Percentiles rank a stretch among this genome's conserved stretches.
Conservation (phyloP, 2,797 vertebrate species). For the Schizopygopsis pylzovi region DNA sequence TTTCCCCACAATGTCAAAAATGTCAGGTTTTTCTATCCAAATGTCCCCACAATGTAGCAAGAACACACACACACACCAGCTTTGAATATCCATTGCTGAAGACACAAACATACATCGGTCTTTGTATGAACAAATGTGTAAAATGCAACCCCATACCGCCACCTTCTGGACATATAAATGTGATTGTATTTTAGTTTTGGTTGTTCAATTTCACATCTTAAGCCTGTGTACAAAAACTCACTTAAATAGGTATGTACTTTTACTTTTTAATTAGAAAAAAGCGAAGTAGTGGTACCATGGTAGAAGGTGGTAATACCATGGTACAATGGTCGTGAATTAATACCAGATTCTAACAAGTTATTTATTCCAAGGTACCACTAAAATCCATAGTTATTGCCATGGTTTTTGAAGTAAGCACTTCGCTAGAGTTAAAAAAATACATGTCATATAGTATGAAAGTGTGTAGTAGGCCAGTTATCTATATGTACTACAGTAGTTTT, state of each 20-base stretch:
- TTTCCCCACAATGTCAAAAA: too few species aligned
- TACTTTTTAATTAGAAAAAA: constrained; percentile 62
- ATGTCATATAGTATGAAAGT: background rate
- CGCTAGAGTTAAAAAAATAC: background rate
- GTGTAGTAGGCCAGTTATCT: too few species aligned
- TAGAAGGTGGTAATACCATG: background rate
- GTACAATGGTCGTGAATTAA: background rate
- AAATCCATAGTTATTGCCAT: background rate
- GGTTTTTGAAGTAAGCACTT: background rate
- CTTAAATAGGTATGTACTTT: constrained; percentile 33
- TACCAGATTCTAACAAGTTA: background rate
- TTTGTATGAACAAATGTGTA: constrained; percentile 31
- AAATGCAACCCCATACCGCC: constrained; percentile 69
- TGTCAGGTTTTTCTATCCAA: background rate
- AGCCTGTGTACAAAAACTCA: constrained; percentile 27
- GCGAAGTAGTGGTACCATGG: background rate
- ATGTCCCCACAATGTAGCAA: too few species aligned
- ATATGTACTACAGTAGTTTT: too few species aligned
- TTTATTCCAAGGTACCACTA: background rate
- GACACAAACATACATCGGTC: background rate
- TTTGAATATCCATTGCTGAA: background rate
- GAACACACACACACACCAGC: constrained; percentile 24
- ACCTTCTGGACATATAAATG: constrained; percentile 66
- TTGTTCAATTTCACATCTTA: background rate
- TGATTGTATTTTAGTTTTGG: background rate